These are phyloP conservation scores for Aplysina aerophoba DNA, from an alignment of 37 sponge, comb jelly and placozoan genomes.

Conservation along the genomic window DNA sequence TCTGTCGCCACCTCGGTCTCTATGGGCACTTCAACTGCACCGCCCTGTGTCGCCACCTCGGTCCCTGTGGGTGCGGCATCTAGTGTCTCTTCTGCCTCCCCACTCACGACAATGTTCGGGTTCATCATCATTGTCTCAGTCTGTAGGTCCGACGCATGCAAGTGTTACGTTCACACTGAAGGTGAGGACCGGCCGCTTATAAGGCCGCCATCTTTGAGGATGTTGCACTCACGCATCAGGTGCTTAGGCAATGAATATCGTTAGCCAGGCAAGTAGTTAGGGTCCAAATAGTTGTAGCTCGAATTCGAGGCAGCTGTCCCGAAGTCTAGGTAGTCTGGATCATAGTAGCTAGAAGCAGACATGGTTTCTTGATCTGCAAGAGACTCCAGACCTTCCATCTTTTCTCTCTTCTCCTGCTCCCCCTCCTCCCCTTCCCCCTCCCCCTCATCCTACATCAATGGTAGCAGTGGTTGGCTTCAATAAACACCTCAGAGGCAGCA, in stretches of 20 bases:
- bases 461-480: no score
- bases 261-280: constrained; percentile 68
- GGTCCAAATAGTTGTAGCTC: constrained; percentile 76
- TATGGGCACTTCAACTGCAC: neutral
- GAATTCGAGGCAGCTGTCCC: constrained; percentile 10
- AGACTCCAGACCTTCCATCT: neutral
- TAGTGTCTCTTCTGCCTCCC: no score
- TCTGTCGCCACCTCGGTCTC: no score
- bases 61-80: no score
- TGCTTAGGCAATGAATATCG: neutral
- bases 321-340: constrained; percentile 66
- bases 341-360: constrained; percentile 9
- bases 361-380: neutral
- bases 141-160: no score
- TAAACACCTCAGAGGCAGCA: no score
- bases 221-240: no score
- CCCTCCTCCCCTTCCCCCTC: constrained; percentile 23
- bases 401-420: neutral
- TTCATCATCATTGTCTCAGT: no score
- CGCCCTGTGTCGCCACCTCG: neutral
- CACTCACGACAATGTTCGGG: no score
- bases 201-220: no score
- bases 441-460: neutral
- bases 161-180: no score
- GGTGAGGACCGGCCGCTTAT: no score